These are phyloP conservation scores for Anhinga anhinga DNA, from an alignment of 2,113 vertebrate genomes.

Conservation along the genomic window DNA sequence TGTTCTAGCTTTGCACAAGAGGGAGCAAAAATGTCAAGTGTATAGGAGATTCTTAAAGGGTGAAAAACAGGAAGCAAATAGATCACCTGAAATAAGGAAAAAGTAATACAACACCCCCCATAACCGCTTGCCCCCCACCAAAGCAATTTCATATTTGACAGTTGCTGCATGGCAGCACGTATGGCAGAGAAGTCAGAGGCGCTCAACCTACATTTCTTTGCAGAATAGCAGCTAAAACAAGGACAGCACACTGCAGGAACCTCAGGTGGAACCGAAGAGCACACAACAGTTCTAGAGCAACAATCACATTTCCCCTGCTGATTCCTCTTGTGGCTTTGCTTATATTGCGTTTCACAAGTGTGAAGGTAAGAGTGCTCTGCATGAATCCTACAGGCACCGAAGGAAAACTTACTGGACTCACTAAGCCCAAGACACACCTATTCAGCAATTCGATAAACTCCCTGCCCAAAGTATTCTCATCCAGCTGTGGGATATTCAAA, in stretches of 20 bases:
- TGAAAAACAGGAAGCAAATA: not conserved
- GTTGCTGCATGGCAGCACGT: not conserved
- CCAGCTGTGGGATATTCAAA: not conserved
- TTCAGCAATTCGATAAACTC: not conserved
- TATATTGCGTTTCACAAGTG: too few species aligned
- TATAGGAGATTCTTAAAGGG: not conserved
- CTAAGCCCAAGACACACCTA: not conserved
- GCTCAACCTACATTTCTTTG: not conserved
- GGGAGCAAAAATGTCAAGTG: not conserved
- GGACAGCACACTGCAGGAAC: not conserved
- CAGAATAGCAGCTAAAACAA: not conserved
- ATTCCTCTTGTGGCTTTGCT: not conserved
- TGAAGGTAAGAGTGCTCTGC: not conserved
- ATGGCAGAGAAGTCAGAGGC: not conserved
- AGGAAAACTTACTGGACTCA: not conserved
- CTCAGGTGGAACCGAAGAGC: not conserved
- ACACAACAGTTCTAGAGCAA: not conserved
- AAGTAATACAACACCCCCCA: not conserved
- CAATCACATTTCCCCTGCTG: not conserved
- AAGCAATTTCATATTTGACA: not conserved
- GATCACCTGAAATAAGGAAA: not conserved
- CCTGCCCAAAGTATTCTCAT: not conserved
- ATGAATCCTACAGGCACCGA: not conserved
- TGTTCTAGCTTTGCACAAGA: not conserved
- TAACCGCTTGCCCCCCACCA: accelerated